Evolutionary conservation across 2,113 vertebrate species (phyloP).

Genomic region (Syngnathoides biaculeatus): DNA sequence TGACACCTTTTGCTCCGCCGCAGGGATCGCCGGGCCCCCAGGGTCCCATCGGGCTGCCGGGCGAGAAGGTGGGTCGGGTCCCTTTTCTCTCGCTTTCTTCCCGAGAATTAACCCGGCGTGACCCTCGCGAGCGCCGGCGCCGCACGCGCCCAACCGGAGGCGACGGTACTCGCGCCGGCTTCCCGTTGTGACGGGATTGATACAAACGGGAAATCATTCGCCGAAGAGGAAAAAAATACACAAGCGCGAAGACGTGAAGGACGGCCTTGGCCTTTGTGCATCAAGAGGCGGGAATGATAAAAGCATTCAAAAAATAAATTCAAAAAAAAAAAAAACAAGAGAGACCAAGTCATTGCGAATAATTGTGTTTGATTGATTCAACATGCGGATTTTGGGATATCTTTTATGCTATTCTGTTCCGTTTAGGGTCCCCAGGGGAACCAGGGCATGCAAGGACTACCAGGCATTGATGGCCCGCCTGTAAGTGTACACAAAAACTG

Average conservation of each 20-base stretch:
- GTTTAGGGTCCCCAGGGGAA: constrained; percentile 84
- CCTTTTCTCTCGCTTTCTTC: constrained; percentile 48
- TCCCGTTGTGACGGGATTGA: constrained; percentile 44
- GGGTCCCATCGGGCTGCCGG: constrained; percentile 83
- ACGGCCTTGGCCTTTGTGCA: constrained; percentile 14
- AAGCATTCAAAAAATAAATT: too few species aligned
- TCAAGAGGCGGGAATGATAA: constrained; percentile 16
- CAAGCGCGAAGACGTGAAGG: constrained; percentile 27
- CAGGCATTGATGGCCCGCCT: constrained; percentile 82
- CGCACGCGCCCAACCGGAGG: constrained; percentile 27
- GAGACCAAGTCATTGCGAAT: constrained; percentile 21
- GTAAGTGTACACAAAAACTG: constrained; percentile 70
- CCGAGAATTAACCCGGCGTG: constrained; percentile 45
- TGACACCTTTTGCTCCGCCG: constrained; percentile 44
- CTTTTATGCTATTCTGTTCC: constrained; percentile 15
- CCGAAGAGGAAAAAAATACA: constrained; percentile 48
- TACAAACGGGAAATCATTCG: constrained; percentile 69
- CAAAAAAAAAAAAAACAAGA: constrained; percentile 24
- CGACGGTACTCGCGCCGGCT: constrained; percentile 37
- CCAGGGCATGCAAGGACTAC: constrained; percentile 78
- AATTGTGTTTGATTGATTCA: constrained; percentile 12
- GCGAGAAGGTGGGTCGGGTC: constrained; percentile 83
- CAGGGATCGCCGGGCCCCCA: constrained; percentile 87
- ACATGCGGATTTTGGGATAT: not conserved
- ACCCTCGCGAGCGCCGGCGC: constrained; percentile 55